These are phyloP conservation scores for Enoplosus armatus DNA, from an alignment of 2,797 vertebrate genomes.

Conservation along the genomic window DNA sequence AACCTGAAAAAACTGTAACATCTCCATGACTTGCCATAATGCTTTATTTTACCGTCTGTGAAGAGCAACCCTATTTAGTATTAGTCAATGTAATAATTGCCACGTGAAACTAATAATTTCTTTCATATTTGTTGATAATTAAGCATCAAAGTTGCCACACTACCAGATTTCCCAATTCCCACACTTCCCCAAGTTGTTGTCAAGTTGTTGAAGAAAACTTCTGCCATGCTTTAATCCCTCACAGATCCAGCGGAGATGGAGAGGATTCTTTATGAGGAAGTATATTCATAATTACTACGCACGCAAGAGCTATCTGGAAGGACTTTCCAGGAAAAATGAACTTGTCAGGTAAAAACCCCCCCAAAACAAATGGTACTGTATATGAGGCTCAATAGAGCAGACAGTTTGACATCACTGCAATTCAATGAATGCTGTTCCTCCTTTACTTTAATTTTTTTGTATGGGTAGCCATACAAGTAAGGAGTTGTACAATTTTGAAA, in stretches of 20 bases:
- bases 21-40: too few relatives aligned
- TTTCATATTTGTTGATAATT: not conserved
- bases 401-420: not conserved
- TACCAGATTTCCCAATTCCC: not conserved
- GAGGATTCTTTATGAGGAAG: constrained; percentile 91
- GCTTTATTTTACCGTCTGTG: not conserved
- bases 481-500: not conserved
- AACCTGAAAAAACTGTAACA: too few relatives aligned
- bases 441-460: not conserved
- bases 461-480: not conserved
- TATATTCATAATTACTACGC: constrained; percentile 92
- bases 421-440: not conserved
- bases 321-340: constrained; percentile 86
- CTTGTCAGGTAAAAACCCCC: constrained; percentile 87
- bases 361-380: not conserved
- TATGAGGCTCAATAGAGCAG: not conserved
- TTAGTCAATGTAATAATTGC: not conserved
- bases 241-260: constrained; percentile 94
- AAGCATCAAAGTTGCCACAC: not conserved
- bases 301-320: constrained; percentile 90
- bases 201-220: not conserved
- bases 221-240: constrained; percentile 37
- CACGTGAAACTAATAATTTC: not conserved
- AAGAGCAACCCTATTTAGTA: not conserved
- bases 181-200: not conserved